Base-by-base conservation (phyloP, 2,888 invertebrate species). In the Stramonita haemastoma region DNA sequence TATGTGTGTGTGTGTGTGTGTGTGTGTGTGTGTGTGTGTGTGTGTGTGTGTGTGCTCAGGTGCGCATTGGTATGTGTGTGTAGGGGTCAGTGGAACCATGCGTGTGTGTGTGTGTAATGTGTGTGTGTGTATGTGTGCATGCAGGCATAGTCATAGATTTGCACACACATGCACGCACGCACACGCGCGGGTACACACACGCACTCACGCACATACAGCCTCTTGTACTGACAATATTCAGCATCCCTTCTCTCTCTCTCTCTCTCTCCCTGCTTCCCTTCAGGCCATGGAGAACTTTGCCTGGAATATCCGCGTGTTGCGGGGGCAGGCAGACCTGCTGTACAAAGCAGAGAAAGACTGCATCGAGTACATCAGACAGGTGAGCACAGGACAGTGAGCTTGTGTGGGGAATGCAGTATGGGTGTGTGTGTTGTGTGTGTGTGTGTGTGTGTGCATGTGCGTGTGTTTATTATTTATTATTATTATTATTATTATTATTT, bases 261-360 rank as follows among this genome's bases (percentile, higher is more conserved):
- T n/a, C 56, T 19, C 46, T 34, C 81, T 56, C 46, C 46, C 46
- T n/a, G n/a, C n/a, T n/a, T n/a, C n/a, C n/a, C n/a, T 46, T 4
- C 89, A 96, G 94, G 96, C 96, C 32, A 94, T 95, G 87, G 97
- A 97, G 92, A 97, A 96, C 92, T 97, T 96, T 93, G 96, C 96
- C 1, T 97, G 97, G 97, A 97, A 97, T 93, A 96, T 97, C 83
- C 95, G 97, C 70, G 96, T 97, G 79, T 94, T 97, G 87, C 96
- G 96, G 91, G 97, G 96, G 29, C 97, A 97, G 92, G 95, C 97
- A 83, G 97, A 97, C 90, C 95, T 97, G 34, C 94, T 97, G 92
- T 93, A 94, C 70, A 96, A 96, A 90, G 96, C 96, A 77, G 96
- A 96, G 92, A 96, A 96, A 91, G 97, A 97, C 90, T 96, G 97